Percentiles rank a stretch among this genome's conserved stretches.
Evolutionary conservation across 2,888 invertebrate species (phyloP).

Genomic region (Minunthozetes semirufus): DNA sequence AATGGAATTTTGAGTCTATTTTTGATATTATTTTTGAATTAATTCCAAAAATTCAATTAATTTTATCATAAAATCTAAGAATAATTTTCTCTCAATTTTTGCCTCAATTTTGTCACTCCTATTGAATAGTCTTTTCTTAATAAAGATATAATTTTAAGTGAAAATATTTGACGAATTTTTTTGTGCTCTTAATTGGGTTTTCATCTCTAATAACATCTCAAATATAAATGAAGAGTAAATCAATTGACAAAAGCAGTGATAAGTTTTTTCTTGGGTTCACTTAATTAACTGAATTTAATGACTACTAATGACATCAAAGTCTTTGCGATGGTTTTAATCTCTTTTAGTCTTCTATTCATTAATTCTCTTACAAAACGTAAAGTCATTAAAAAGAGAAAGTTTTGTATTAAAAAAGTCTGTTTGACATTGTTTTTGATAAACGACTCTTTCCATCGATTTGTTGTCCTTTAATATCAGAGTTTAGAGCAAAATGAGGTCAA

Average conservation of each 20-base stretch:
- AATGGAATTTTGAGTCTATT: too few species aligned
- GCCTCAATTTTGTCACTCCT: too few species aligned
- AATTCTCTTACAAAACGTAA: background rate
- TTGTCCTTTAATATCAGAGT: background rate
- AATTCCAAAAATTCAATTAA: too few species aligned
- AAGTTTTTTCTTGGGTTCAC: too few species aligned
- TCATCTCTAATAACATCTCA: too few species aligned
- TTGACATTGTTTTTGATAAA: conserved; percentile 14
- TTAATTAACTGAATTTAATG: background rate
- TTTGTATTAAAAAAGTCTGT: background rate
- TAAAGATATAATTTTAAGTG: too few species aligned
- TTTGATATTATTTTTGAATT: too few species aligned
- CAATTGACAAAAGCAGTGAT: too few species aligned
- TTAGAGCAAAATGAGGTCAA: conserved; percentile 11
- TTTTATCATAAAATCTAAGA: too few species aligned
- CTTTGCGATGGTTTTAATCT: background rate
- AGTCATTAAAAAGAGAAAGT: background rate
- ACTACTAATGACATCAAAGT: background rate
- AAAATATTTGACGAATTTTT: background rate
- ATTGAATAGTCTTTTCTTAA: too few species aligned
- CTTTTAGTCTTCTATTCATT: background rate
- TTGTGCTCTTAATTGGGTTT: background rate
- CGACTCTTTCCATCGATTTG: background rate
- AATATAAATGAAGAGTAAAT: too few species aligned
- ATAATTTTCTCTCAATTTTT: too few species aligned